Conservation (phyloP, 2,113 vertebrate genomes). For the Vicugna pacos region DNA sequence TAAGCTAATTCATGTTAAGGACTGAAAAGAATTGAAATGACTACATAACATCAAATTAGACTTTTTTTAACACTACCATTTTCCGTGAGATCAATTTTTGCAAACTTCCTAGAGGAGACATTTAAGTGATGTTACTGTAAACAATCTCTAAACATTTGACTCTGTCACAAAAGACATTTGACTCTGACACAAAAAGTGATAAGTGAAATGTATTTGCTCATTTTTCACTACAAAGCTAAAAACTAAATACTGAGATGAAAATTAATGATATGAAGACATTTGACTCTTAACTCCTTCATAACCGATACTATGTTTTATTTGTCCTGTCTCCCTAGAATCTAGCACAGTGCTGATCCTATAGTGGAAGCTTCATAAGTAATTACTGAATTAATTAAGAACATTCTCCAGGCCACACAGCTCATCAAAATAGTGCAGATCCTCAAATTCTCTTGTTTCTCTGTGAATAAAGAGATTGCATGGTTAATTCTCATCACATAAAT, state of each 20-base stretch:
- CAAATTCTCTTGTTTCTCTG: not conserved
- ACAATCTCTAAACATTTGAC: constrained; percentile 30
- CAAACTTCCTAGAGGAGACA: constrained; percentile 9
- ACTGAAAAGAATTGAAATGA: not conserved
- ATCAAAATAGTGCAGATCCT: not conserved
- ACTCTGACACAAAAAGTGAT: not conserved
- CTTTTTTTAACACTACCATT: constrained; percentile 32
- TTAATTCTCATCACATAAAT: not conserved
- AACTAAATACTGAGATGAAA: not conserved
- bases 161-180: constrained; percentile 17
- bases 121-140: constrained; percentile 17
- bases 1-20: not conserved
- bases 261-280: not conserved
- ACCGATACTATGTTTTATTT: not conserved
- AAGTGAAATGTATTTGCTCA: not conserved
- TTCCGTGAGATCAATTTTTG: not conserved
- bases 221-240: not conserved
- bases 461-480: not conserved
- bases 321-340: not conserved
- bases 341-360: not conserved
- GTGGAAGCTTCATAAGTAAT: not conserved
- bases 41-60: not conserved
- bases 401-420: not conserved
- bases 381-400: not conserved
- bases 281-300: not conserved